A percentile compares a stretch with the other conserved stretches of the same genome.
These are phyloP conservation scores for Calycopis cecrops DNA, from an alignment of 1,140 invertebrate species.

Conservation along the genomic window DNA sequence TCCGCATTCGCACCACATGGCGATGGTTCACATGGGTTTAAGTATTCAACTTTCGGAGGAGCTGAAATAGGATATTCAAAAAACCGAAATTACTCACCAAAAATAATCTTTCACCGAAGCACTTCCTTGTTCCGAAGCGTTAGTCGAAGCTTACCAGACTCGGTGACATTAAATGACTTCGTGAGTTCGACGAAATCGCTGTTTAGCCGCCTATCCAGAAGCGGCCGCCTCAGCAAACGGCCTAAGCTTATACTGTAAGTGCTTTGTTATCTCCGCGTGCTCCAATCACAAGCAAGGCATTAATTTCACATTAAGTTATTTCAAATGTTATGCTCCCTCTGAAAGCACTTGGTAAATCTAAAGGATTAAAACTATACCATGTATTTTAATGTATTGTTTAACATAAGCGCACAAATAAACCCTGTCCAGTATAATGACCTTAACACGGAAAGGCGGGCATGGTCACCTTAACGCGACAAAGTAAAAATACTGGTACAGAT, in stretches of 20 bases:
- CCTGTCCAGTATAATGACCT: conserved; percentile 40
- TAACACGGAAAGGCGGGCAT: conserved; percentile 54
- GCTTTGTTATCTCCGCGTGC: conserved; percentile 72
- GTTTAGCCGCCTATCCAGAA: conserved; percentile 62
- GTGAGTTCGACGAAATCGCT: conserved; percentile 54
- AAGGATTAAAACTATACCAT: conserved; percentile 38
- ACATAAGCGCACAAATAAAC: conserved; percentile 40
- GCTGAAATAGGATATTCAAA: conserved; percentile 59
- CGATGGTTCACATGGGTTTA: conserved; percentile 82
- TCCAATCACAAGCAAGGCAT: conserved; percentile 68
- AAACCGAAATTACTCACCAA: conserved; percentile 58
- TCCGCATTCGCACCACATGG: conserved; percentile 86
- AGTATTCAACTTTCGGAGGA: conserved; percentile 60
- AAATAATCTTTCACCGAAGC: conserved; percentile 57
- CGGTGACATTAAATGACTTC: conserved; percentile 64
- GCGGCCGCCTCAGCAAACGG: conserved; percentile 58
- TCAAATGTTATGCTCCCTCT: conserved; percentile 60
- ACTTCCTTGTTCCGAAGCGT: conserved; percentile 67
- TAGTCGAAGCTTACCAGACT: conserved; percentile 69
- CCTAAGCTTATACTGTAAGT: conserved; percentile 72
- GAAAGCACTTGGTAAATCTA: conserved; percentile 56
- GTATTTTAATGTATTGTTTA: conserved; percentile 20
- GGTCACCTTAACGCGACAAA: conserved; percentile 52
- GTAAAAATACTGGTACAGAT: conserved; percentile 44
- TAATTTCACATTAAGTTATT: conserved; percentile 67